phyloP scores from a whole-genome alignment of 2,113 vertebrate genomes.

The Malaclemys terrapin region DNA sequence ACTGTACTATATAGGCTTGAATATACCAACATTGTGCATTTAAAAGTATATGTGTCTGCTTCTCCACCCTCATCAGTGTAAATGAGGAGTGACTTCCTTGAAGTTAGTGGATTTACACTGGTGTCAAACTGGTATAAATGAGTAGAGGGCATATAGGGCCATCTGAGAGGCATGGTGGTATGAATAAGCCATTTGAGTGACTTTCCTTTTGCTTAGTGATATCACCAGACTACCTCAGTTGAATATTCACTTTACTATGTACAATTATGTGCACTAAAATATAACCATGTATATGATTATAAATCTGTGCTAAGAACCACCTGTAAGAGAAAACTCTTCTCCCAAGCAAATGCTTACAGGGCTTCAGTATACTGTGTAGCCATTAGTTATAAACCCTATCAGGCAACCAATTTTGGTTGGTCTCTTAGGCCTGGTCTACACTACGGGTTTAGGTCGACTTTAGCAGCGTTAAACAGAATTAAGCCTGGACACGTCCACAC shows the following conservation, averaged over 20 bases:
- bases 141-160: neutral
- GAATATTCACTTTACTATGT: neutral
- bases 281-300: neutral
- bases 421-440: no score
- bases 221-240: neutral
- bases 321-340: neutral
- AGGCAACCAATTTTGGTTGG: neutral
- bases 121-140: neutral
- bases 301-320: neutral
- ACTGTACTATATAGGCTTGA: neutral
- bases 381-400: neutral
- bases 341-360: neutral
- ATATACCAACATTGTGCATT: neutral
- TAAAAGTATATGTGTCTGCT: accelerated
- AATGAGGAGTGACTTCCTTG: accelerated
- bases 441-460: no score
- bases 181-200: neutral
- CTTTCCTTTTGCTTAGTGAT: neutral
- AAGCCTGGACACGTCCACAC: no score
- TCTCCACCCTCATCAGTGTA: neutral
- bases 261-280: neutral
- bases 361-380: neutral
- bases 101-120: neutral
- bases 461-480: no score
- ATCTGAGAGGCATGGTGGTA: neutral